Base-by-base conservation (phyloP, 1,140 invertebrate genomes). In the Drosophila subpulchrella region DNA sequence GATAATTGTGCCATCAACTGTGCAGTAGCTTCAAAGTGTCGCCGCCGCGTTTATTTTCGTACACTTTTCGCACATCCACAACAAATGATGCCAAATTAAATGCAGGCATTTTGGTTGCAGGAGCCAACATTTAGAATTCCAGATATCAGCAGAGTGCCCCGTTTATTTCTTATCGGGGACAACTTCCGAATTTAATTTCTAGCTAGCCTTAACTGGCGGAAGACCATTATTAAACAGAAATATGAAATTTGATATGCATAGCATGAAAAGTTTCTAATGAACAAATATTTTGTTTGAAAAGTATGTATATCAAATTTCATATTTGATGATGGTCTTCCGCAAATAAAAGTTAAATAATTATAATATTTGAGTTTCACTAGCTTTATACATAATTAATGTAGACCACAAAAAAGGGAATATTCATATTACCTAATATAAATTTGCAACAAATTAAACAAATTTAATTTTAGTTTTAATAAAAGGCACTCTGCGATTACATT, bases 1-100 rank as follows among this genome's bases (percentile, higher is more conserved):
- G 82, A 85, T 85, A 85, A 85, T 85, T 85, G 82, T 81, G 78
- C 68, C 57, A 60, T 81, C 82, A 85, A 34, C 53, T 17, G 44
- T 54, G 73, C 61, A 67, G 50, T 10, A 20, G 54, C 63, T 47
- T 58, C 72, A 61, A 70, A 53, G 60, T 84, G 60, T 75, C 24
- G 47, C 15, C 51, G 46, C 51, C 47, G 47, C 46, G 42, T 83
- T 79, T 83, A 83, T 83, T 84, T 84, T 85, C 75, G 74, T 77
- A 38, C 57, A 70, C 46, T 60, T 60, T 62, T 57, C 58, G 62
- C 55, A 67, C 42, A 70, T 74, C 42, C 46, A 47, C 71, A 54
- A 71, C 41, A 41, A 74, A 59, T 50, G 65, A 70, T 51, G 63
- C 56, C 56, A 75, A 48, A 77, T 76, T 48, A 76, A 70, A 63